A percentile compares a stretch with the other conserved stretches of the same genome.
Evolutionary conservation across 2,888 invertebrate genomes (phyloP).

Genomic region (Physocephala rufipes): DNA sequence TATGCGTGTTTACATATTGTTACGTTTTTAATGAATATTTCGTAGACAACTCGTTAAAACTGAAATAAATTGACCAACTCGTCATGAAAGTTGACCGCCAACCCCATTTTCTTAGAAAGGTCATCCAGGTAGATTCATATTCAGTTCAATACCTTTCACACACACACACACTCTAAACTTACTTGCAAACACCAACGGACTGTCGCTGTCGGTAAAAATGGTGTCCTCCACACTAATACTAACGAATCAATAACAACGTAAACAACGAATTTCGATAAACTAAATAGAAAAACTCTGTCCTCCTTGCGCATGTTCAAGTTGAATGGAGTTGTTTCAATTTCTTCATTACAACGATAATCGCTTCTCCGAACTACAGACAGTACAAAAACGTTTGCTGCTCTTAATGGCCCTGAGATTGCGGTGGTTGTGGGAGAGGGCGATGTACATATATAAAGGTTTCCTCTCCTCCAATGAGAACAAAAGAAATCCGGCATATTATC

Average conservation of each 20-base stretch:
- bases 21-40: too few species aligned
- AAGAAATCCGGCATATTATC: slow-evolving; percentile 37
- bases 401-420: slow-evolving; percentile 11
- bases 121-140: too few species aligned
- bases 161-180: too few species aligned
- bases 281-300: background rate
- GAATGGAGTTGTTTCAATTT: slow-evolving; percentile 19
- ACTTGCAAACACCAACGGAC: too few species aligned
- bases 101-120: background rate
- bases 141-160: too few species aligned
- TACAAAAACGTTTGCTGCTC: slow-evolving; percentile 10
- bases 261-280: background rate
- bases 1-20: too few species aligned
- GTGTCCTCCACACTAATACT: slow-evolving; percentile 21
- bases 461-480: slow-evolving; percentile 42
- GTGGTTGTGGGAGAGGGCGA: too few species aligned
- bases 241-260: background rate
- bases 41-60: background rate
- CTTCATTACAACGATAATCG: background rate
- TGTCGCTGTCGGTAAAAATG: slow-evolving; percentile 19
- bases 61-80: background rate
- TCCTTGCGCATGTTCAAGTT: slow-evolving; percentile 23
- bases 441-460: slow-evolving; percentile 11
- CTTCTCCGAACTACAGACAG: slow-evolving; percentile 3
- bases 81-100: background rate